These are phyloP conservation scores for Eospalax fontanierii DNA, from an alignment of 2,797 vertebrate genomes.

Conservation along the genomic window DNA sequence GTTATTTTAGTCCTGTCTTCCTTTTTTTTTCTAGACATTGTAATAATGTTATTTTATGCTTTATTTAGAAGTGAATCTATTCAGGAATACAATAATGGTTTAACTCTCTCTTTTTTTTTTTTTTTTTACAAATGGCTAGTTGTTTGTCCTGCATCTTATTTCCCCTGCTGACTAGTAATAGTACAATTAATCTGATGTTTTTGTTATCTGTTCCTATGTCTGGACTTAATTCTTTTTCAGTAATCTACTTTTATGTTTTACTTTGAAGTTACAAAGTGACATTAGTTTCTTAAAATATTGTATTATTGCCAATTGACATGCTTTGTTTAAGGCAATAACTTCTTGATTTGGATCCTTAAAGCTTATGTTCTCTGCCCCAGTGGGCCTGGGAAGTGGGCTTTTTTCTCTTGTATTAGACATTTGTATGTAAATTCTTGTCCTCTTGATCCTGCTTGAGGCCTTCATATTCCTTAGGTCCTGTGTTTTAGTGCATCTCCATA, in stretches of 20 bases:
- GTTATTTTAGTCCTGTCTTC: conserved; percentile 28
- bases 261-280: neutral
- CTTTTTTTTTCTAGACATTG: conserved; percentile 27
- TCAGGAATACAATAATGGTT: neutral
- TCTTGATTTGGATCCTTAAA: neutral
- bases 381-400: neutral
- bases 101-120: neutral
- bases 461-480: neutral
- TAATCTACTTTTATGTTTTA: neutral
- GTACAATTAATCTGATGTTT: neutral
- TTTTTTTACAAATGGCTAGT: neutral
- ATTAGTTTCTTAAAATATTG: conserved; percentile 5
- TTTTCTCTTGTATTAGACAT: neutral
- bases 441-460: neutral
- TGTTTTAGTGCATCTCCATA: neutral
- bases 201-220: conserved; percentile 19
- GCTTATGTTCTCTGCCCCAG: neutral
- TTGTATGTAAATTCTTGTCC: neutral
- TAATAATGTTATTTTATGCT: neutral
- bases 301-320: neutral
- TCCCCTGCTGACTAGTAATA: conserved; percentile 6
- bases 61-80: conserved; percentile 44
- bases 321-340: neutral
- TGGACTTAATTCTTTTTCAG: neutral
- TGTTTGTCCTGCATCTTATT: neutral